phyloP scores from a whole-genome alignment of 2,113 vertebrate species.

The Toxotes jaculatrix region DNA sequence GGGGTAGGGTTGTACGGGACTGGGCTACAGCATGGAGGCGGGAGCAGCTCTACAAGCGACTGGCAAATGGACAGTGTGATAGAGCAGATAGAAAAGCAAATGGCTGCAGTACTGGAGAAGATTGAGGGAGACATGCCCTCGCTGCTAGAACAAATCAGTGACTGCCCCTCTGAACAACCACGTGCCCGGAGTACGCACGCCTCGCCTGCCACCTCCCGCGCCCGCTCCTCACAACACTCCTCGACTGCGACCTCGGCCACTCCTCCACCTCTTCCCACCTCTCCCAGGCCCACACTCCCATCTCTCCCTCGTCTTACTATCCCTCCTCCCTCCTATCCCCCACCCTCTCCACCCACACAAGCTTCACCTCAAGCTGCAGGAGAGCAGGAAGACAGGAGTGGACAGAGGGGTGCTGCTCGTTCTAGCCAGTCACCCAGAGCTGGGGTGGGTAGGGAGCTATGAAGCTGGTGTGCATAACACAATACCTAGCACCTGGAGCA shows the following conservation, averaged over 20 bases:
- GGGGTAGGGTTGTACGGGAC: conserved; percentile 77
- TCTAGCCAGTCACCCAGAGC: conserved; percentile 77
- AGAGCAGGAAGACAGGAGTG: conserved; percentile 74
- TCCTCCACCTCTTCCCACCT: conserved; percentile 76
- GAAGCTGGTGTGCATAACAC: conserved; percentile 58
- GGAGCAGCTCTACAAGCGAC: conserved; percentile 71
- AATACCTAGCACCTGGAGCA: conserved; percentile 25
- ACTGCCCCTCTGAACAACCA: conserved; percentile 78
- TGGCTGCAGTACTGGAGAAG: conserved; percentile 87
- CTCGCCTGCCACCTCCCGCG: conserved; percentile 75
- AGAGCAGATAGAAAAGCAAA: conserved; percentile 88
- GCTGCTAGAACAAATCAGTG: conserved; percentile 86
- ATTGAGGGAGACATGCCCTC: conserved; percentile 89
- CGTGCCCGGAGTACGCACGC: conserved; percentile 77
- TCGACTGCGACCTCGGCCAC: conserved; percentile 43
- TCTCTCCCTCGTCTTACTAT: conserved; percentile 74
- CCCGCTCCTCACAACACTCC: conserved; percentile 65
- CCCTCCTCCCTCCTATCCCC: conserved; percentile 71
- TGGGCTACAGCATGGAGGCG: conserved; percentile 71
- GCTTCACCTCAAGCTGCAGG: conserved; percentile 48
- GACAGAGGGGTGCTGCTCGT: conserved; percentile 62
- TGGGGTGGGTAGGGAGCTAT: conserved; percentile 77
- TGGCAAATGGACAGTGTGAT: conserved; percentile 89
- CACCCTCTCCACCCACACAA: conserved; percentile 80
- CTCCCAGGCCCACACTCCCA: conserved; percentile 59